These are phyloP conservation scores for Macaria liturata DNA, from an alignment of 2,888 invertebrate species.

Conservation along the genomic window DNA sequence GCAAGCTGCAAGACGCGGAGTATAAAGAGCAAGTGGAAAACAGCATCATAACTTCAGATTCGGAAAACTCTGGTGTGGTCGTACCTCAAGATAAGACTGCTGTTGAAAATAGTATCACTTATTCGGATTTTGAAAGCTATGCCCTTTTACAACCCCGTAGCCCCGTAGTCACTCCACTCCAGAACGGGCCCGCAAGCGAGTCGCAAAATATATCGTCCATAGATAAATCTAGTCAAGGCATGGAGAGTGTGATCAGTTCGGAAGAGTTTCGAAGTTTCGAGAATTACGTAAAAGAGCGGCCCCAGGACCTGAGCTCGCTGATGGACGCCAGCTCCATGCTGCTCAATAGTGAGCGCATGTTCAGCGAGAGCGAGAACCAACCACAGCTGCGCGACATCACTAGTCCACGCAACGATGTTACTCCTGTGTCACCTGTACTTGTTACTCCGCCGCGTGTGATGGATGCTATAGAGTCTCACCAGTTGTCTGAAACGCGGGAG, in stretches of 20 bases:
- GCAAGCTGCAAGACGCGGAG: neutral
- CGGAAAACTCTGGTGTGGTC: no score
- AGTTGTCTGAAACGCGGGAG: conserved; percentile 50
- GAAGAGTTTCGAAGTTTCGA: conserved; percentile 66
- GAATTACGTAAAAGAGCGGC: conserved; percentile 55
- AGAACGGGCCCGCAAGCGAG: conserved; percentile 56
- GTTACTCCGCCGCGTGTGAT: conserved; percentile 58
- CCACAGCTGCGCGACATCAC: conserved; percentile 40
- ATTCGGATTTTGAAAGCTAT: neutral
- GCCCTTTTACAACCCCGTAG: conserved; percentile 30
- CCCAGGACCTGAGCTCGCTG: conserved; percentile 65
- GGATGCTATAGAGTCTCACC: conserved; percentile 72
- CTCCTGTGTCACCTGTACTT: conserved; percentile 47
- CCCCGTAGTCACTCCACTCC: conserved; percentile 64
- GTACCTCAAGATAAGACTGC: no score
- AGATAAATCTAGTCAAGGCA: conserved; percentile 57
- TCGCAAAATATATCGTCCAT: conserved; percentile 57
- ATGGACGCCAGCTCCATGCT: conserved; percentile 62
- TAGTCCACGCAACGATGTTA: conserved; percentile 44
- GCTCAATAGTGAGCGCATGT: conserved; percentile 58
- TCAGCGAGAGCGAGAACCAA: conserved; percentile 46
- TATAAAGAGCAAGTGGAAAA: no score
- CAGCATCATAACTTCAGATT: no score
- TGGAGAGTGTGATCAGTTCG: conserved; percentile 56
- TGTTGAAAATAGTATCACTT: neutral